phyloP scores from a whole-genome alignment of 2,113 vertebrate genomes.

The Ascaphus truei region DNA sequence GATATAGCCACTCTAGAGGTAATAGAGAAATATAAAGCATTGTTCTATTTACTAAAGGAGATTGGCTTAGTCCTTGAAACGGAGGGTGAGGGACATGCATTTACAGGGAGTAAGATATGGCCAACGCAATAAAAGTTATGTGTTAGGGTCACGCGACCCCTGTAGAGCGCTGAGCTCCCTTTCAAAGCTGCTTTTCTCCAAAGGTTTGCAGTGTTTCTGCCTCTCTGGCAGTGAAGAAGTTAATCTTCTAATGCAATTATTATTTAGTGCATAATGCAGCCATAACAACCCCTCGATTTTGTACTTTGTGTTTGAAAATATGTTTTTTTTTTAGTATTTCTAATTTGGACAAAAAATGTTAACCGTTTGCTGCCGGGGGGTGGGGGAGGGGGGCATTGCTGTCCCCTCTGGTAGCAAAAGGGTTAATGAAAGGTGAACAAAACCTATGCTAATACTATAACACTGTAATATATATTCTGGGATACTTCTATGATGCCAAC shows the following conservation, averaged over 20 bases:
- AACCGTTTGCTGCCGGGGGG: too few species aligned
- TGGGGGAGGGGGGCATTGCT: too few species aligned
- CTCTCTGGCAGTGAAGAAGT: not conserved
- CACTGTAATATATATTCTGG: too few species aligned
- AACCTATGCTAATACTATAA: too few species aligned
- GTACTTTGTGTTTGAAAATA: too few species aligned
- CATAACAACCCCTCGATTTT: too few species aligned
- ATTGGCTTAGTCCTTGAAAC: constrained; percentile 96
- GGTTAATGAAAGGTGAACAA: too few species aligned
- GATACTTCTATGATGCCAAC: too few species aligned
- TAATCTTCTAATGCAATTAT: too few species aligned
- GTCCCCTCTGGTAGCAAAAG: too few species aligned
- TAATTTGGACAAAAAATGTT: too few species aligned
- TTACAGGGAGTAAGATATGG: constrained; percentile 94
- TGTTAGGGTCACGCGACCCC: constrained; percentile 79
- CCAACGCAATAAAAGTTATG: constrained; percentile 82
- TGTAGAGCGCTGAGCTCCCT: not conserved
- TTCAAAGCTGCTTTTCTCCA: constrained; percentile 28
- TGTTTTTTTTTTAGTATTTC: too few species aligned
- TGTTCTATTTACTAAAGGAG: constrained; percentile 98
- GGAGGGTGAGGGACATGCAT: constrained; percentile 87
- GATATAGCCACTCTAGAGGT: constrained; percentile 89
- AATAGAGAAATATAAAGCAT: constrained; percentile 97
- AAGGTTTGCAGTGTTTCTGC: constrained; percentile 40
- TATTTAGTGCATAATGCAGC: not conserved